Evolutionary conservation across 2,888 invertebrate species (phyloP).

Genomic region (Gerosis bhagava): DNA sequence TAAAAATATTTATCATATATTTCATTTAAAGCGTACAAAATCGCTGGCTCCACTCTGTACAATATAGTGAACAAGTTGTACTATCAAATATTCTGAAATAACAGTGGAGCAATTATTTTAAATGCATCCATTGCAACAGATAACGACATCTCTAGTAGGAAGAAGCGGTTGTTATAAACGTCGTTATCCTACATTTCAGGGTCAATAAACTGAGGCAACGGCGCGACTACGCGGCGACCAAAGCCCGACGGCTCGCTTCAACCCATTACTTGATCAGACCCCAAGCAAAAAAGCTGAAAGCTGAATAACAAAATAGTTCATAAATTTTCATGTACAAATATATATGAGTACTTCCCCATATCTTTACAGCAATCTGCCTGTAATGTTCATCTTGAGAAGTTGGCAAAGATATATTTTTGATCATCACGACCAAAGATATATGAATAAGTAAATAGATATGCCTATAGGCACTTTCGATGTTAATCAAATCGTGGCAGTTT

Average conservation of each 20-base stretch:
- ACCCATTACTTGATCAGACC: slow-evolving; percentile 53
- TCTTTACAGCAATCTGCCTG: no score
- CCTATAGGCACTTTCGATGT: no score
- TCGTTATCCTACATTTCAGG: slow-evolving; percentile 75
- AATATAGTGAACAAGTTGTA: not conserved
- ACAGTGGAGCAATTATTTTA: slow-evolving; percentile 56
- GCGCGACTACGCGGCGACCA: slow-evolving; percentile 51
- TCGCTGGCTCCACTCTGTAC: no score
- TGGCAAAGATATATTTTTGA: no score
- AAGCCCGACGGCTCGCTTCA: slow-evolving; percentile 52
- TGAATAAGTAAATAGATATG: no score
- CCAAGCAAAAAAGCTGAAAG: slow-evolving; percentile 36
- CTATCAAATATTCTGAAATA: slow-evolving; percentile 37
- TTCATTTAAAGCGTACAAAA: no score
- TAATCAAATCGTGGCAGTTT: no score
- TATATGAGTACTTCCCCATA: no score
- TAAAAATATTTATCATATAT: no score
- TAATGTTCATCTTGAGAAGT: no score
- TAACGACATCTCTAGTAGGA: slow-evolving; percentile 57
- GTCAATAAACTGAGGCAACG: slow-evolving; percentile 66
- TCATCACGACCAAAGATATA: no score
- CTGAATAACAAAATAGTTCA: slow-evolving; percentile 27
- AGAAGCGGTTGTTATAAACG: slow-evolving; percentile 61
- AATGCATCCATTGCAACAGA: slow-evolving; percentile 54
- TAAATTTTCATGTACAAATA: slow-evolving; percentile 16